Evolutionary conservation across 2,113 vertebrate species (phyloP), one percentile per base, ranked within the genome.

Genomic region (Nothoprocta pentlandii): DNA sequence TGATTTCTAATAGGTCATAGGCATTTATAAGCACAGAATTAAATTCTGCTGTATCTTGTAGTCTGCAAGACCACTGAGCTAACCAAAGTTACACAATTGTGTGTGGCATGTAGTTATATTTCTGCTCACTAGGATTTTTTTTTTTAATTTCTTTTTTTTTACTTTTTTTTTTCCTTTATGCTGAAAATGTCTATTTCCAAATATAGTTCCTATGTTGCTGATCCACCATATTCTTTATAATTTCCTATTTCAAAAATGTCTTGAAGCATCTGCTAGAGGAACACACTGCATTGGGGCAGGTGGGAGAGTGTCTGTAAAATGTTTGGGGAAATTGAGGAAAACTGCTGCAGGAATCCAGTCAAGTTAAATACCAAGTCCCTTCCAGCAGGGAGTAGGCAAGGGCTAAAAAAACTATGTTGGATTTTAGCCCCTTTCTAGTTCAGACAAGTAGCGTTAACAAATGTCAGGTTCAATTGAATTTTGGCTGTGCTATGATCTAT

Each of bases 361-460:
- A 74, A 71, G 22, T 78, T 88, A 85, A 91, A 87, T 88, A 67
- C 19, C 63, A 87, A 41, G 78, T 85, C 8, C 56, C 46, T 94
- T 94, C 25, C 64, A 79, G 39, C 3, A 85, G 16, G 19, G 12
- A 91, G 30, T 23, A 91, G 39, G 20, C 16, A 86, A 83, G 86
- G 14, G 19, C 66, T 84, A 61, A 67, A 79, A 87, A 87, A 82
- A 68, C 3, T 78, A 6, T 47, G 83, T 94, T 61, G 85, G 34
- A 88, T 46, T 68, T 85, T 68, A 42, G 3, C 0, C 8, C 20
- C 21, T 86, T 88, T 80, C 46, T 68, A 68, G 32, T 83, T 77
- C 28, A 73, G 46, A 66, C 61, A 71, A 84, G 39, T 23, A 91
- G n/a, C 44, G 10, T 53, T 79, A 85, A 79, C 8, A 87, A 82